phyloP scores from a whole-genome alignment of 2,888 invertebrate species.

The Apamea anceps region DNA sequence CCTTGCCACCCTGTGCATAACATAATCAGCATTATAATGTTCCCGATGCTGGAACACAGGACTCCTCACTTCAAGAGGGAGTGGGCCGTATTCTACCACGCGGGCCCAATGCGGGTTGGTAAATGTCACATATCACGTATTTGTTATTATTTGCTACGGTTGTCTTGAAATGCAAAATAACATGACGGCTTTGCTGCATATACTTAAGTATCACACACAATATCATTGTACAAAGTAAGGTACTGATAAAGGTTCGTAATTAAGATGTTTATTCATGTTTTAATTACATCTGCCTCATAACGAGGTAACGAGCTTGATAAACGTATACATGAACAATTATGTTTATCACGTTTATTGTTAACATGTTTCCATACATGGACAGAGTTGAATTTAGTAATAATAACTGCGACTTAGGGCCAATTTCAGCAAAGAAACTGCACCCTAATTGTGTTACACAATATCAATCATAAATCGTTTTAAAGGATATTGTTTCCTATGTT shows the following conservation, averaged over 20 bases:
- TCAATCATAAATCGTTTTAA: no score
- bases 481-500: no score
- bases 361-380: not conserved
- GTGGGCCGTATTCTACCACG: no score
- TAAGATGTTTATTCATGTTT: slow-evolving; percentile 1
- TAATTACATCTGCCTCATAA: slow-evolving; percentile 18
- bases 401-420: not conserved
- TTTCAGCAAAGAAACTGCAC: not conserved
- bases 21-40: no score
- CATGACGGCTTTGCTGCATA: not conserved
- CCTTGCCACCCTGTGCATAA: no score
- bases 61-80: no score
- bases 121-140: not conserved
- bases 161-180: slow-evolving; percentile 18
- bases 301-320: not conserved
- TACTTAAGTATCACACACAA: not conserved
- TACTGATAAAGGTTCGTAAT: no score
- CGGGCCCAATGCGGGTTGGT: no score
- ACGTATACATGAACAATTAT: not conserved
- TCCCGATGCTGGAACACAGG: no score
- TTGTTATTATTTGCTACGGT: not conserved
- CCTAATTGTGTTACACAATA: no score
- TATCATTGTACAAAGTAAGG: not conserved
- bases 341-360: not conserved
- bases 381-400: not conserved